Conservation (phyloP, 2,888 invertebrate genomes). For the Acanthoscelides obtectus region DNA sequence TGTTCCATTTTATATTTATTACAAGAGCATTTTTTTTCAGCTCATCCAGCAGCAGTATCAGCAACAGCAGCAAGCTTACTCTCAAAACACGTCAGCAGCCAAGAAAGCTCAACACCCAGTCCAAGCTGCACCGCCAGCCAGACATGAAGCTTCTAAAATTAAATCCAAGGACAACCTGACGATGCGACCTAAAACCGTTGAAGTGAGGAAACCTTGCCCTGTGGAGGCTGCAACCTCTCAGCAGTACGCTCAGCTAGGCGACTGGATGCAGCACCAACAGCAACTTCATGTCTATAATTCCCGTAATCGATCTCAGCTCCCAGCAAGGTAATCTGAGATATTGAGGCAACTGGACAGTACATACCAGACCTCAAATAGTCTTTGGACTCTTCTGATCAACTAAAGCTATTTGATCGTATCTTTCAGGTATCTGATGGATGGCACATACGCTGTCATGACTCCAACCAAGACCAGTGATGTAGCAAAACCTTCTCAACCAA, state of each 20-base stretch:
- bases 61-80: neutral
- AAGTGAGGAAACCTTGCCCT: neutral
- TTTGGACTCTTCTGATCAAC: too few relatives aligned
- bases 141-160: too few relatives aligned
- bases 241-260: neutral
- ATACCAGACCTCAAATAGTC: too few relatives aligned
- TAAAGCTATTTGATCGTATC: too few relatives aligned
- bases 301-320: neutral
- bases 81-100: neutral
- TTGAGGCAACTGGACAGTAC: too few relatives aligned
- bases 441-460: neutral
- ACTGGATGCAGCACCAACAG: neutral
- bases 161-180: neutral
- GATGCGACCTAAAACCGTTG: neutral
- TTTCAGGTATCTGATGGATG: neutral
- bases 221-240: neutral
- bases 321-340: neutral
- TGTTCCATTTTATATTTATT: too few relatives aligned
- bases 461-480: neutral
- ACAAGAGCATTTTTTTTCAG: neutral
- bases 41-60: neutral
- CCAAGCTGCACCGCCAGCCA: neutral
- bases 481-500: neutral
- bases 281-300: neutral
- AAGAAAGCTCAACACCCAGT: neutral